Base-by-base conservation (phyloP, 2,888 invertebrate genomes). In the Pandemis heparana region DNA sequence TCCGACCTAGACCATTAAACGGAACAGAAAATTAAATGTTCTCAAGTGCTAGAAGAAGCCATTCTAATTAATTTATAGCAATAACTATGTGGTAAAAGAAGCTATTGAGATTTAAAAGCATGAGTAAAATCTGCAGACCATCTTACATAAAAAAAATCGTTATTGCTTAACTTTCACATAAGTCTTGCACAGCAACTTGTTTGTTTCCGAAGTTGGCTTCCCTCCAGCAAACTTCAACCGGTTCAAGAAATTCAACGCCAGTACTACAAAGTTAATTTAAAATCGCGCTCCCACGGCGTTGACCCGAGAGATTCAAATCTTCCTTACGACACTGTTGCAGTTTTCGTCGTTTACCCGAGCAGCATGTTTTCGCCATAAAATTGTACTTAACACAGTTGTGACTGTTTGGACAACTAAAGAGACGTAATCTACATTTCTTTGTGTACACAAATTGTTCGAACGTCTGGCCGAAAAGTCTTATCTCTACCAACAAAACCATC, bases 201-300 rank as follows among this genome's bases (percentile, higher is more conserved):
- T 75, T 75, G 75, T 67, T 62, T 61, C 67, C 63, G 18, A 67
- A 73, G 56, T 75, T 72, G 75, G 75, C 75, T 69, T 68, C 75
- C 75, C 75, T 73, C 75, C 75, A 76, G 75, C 74, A 73, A 76
- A 71, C 67, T 67, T 12, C 56, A 65, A 68, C 53, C 48, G 48
- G 43, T 71, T 60, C 70, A 78, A 70, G 51, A 70, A 74, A 68
- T 78, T 78, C 71, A 63, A 76, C 76, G 68, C 70, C 62, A 67
- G 56, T 67, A 48, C 72, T 74, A 66, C 71, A 75, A 72, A 77
- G 76, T 78, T 79, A 73, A 80, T 77, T 81, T 78, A 78, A 81
- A 77, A 77, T 77, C 69, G 59, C 70, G 60, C 70, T 75, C 72
- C 63, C 74, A 60, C 65, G 70, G 68, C 71, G 48, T 75, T 76